Conservation (phyloP, 2,113 vertebrate species). For the Agapornis roseicollis region DNA sequence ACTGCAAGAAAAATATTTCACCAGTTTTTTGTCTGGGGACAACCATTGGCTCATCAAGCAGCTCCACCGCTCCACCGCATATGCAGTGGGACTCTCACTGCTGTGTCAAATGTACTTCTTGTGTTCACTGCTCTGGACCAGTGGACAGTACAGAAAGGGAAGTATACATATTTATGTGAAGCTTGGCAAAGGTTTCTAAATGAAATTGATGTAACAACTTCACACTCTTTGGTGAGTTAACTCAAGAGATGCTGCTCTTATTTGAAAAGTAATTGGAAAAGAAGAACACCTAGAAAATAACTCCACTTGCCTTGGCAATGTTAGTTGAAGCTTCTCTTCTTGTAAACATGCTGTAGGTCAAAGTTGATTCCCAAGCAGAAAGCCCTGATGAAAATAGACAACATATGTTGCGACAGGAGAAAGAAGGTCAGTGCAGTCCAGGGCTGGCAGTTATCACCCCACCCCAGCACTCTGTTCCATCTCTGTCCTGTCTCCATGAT, state of each 20-base stretch:
- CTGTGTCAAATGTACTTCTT: not conserved
- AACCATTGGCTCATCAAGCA: not conserved
- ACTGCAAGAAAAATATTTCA: not conserved
- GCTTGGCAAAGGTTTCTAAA: not conserved
- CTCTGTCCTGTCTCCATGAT: not conserved
- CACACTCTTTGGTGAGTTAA: not conserved
- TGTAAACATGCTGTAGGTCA: not conserved
- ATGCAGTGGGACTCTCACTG: fast-evolving
- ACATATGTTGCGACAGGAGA: not conserved
- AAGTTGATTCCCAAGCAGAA: not conserved
- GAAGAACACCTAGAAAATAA: not conserved
- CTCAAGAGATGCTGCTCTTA: not conserved
- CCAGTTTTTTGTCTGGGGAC: not conserved
- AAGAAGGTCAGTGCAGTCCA: not conserved
- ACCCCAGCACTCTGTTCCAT: fast-evolving
- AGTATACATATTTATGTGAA: not conserved
- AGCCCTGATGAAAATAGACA: not conserved
- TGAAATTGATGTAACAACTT: not conserved
- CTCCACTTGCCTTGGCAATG: not conserved
- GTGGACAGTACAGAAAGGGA: not conserved
- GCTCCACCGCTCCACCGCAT: not conserved
- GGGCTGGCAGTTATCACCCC: not conserved
- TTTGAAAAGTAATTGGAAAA: not conserved
- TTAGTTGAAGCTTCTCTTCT: not conserved
- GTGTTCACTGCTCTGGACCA: not conserved